These are phyloP conservation scores for Tenthredo amoena DNA, from an alignment of 2,888 invertebrate genomes.

Conservation along the genomic window DNA sequence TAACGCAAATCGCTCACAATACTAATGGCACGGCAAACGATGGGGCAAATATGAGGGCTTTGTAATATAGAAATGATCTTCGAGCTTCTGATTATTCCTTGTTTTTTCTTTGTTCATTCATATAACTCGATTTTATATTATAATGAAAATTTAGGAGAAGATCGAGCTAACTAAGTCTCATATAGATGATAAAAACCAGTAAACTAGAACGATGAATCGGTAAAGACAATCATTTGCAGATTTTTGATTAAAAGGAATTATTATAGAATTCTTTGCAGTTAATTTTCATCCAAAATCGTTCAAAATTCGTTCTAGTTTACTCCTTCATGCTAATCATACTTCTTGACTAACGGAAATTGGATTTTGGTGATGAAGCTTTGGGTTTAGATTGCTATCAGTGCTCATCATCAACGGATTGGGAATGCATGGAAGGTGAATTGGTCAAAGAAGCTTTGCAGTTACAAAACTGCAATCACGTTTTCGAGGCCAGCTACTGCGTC, in stretches of 20 bases:
- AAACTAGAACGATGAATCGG: not conserved
- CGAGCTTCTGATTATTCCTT: not conserved
- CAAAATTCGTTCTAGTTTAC: not conserved
- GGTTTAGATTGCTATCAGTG: slow-evolving; percentile 89
- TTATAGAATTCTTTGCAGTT: not conserved
- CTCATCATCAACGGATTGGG: slow-evolving; percentile 82
- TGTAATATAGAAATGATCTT: not conserved
- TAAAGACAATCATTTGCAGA: not conserved
- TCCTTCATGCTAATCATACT: not conserved
- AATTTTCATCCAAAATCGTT: not conserved
- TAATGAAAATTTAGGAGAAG: not conserved
- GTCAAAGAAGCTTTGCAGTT: slow-evolving; percentile 82
- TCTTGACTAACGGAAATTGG: slow-evolving; percentile 33
- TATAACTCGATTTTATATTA: not conserved
- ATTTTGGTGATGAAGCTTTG: slow-evolving; percentile 62
- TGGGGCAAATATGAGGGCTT: not conserved
- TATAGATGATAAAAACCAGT: not conserved
- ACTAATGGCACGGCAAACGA: not conserved
- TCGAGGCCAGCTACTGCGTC: slow-evolving; percentile 90
- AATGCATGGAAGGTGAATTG: slow-evolving; percentile 84
- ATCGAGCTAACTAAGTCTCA: not conserved
- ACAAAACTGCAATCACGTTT: slow-evolving; percentile 85
- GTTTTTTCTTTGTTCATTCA: not conserved
- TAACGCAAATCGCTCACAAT: not conserved
- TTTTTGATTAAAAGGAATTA: not conserved